These are phyloP conservation scores for Thymelicus sylvestris DNA, from an alignment of 2,888 invertebrate species.

Conservation along the genomic window DNA sequence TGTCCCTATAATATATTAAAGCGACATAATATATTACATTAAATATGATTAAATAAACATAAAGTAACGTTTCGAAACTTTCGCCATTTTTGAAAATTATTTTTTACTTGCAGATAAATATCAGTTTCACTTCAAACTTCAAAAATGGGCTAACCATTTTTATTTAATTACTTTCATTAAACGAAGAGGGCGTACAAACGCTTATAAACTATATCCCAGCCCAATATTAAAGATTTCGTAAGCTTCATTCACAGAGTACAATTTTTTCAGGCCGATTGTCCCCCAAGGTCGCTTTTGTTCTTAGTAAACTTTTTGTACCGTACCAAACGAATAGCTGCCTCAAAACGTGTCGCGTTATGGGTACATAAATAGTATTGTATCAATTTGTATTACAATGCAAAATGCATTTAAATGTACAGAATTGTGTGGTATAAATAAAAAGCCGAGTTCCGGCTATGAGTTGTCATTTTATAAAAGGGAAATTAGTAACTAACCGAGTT, in stretches of 20 bases:
- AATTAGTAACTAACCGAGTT: constrained; percentile 2
- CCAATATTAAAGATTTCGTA: constrained; percentile 50
- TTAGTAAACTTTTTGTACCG: constrained; percentile 34
- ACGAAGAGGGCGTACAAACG: neutral
- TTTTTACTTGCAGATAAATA: no score
- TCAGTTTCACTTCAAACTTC: no score
- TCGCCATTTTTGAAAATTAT: no score
- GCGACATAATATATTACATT: no score
- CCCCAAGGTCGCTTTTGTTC: constrained; percentile 64
- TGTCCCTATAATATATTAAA: no score
- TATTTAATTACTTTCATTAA: neutral
- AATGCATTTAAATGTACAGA: constrained; percentile 20
- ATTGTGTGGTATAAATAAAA: constrained; percentile 18
- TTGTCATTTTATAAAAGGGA: constrained; percentile 21
- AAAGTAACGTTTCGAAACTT: no score
- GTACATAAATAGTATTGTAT: constrained; percentile 18
- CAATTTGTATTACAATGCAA: constrained; percentile 15
- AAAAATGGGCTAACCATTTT: no score
- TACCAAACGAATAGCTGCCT: constrained; percentile 15
- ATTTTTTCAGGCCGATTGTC: constrained; percentile 45
- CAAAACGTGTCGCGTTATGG: constrained; percentile 13
- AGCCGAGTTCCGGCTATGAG: constrained; percentile 20
- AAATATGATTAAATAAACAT: no score
- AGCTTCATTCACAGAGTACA: constrained; percentile 47
- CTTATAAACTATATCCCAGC: neutral